Conservation (phyloP, 2,797 vertebrate genomes). For the Momotus momota region DNA sequence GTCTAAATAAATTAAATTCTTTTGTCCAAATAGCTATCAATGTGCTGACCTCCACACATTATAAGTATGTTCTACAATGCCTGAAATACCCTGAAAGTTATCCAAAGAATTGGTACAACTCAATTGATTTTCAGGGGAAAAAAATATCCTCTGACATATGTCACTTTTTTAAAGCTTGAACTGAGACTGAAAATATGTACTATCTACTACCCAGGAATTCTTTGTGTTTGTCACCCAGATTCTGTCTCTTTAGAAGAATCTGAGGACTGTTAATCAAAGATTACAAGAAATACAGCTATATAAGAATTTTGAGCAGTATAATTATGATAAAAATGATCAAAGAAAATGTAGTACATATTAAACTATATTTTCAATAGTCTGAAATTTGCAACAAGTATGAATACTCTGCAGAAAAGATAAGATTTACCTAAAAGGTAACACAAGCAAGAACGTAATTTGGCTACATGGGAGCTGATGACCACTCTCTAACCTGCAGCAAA, state of each 20-base stretch:
- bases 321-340: neutral
- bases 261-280: neutral
- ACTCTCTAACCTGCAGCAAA: neutral
- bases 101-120: neutral
- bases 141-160: neutral
- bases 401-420: neutral
- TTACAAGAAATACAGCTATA: neutral
- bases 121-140: neutral
- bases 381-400: neutral
- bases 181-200: neutral
- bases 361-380: neutral
- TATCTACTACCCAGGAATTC: neutral
- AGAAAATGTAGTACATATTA: neutral
- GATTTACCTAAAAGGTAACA: neutral
- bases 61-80: neutral
- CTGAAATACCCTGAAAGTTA: neutral
- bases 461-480: neutral
- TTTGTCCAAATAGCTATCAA: neutral
- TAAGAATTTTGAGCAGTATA: neutral
- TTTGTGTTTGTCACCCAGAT: neutral
- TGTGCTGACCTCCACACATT: neutral
- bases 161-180: neutral
- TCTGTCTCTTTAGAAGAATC: neutral
- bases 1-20: neutral
- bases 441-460: neutral